phyloP scores from a whole-genome alignment of 2,888 invertebrate species.

The Biston stratarius region DNA sequence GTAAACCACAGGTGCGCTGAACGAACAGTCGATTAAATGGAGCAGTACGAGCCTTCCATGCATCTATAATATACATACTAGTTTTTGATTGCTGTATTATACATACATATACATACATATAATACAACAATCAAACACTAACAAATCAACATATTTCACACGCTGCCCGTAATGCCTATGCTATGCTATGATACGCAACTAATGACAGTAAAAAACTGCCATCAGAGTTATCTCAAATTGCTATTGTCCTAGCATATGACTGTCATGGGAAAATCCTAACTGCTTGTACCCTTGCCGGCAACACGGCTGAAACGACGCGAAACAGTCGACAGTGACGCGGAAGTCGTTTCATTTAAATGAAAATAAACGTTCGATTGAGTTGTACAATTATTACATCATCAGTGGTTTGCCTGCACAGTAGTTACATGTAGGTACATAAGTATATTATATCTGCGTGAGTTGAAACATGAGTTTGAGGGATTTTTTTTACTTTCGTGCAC shows the following conservation, averaged over 20 bases:
- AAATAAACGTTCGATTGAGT: not conserved
- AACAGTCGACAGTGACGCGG: not conserved
- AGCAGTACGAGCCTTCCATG: too few relatives aligned
- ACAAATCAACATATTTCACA: not conserved
- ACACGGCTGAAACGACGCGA: not conserved
- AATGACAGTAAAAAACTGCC: constrained; percentile 11
- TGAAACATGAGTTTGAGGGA: too few relatives aligned
- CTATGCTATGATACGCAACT: not conserved
- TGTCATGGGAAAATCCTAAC: constrained; percentile 7
- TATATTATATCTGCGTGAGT: too few relatives aligned
- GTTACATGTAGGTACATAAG: not conserved
- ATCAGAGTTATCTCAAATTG: constrained; percentile 11
- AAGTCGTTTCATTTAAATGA: not conserved
- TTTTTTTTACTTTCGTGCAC: too few relatives aligned
- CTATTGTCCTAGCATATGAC: not conserved
- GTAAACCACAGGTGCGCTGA: too few relatives aligned
- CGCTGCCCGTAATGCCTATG: not conserved
- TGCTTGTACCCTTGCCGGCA: not conserved
- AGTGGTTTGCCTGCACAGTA: not conserved
- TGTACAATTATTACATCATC: not conserved
- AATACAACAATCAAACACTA: too few relatives aligned
- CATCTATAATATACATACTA: too few relatives aligned
- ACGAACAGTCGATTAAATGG: too few relatives aligned
- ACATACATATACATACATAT: too few relatives aligned
- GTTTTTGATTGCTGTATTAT: too few relatives aligned